phyloP scores from a whole-genome alignment of 2,888 invertebrate species.

The Thalpophila matura region DNA sequence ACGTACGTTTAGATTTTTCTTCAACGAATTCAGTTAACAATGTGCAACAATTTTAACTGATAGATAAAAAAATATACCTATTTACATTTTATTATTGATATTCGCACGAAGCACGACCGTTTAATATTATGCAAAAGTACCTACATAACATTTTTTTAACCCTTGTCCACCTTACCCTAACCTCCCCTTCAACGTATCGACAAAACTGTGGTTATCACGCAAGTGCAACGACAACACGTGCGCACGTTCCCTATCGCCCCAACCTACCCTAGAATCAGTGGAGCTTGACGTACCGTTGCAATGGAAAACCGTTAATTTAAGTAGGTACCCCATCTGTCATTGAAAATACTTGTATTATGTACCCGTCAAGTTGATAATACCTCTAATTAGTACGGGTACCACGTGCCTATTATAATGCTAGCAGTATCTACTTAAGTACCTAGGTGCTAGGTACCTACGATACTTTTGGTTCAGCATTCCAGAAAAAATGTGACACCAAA shows the following conservation, averaged over 20 bases:
- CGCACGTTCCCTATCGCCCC: constrained; percentile 17
- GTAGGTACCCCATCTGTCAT: constrained; percentile 60
- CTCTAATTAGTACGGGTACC: not conserved
- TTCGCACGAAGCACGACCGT: too few species aligned
- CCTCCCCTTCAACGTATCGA: constrained; percentile 30
- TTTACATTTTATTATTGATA: too few species aligned
- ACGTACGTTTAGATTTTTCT: constrained; percentile 10
- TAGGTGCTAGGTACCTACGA: too few species aligned
- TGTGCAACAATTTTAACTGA: not conserved
- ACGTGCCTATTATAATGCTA: not conserved
- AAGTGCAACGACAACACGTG: not conserved
- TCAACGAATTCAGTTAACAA: not conserved
- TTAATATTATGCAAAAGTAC: too few species aligned
- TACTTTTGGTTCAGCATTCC: too few species aligned
- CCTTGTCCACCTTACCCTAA: not conserved
- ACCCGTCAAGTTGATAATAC: constrained; percentile 15
- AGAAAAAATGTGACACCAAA: too few species aligned
- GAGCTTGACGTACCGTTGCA: constrained; percentile 68
- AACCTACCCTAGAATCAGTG: constrained; percentile 48
- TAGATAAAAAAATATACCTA: too few species aligned
- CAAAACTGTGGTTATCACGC: constrained; percentile 22
- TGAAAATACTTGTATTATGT: constrained; percentile 12
- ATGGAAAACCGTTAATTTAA: constrained; percentile 60
- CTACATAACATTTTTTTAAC: too few species aligned
- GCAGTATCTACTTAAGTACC: too few species aligned